Conservation (phyloP, 2,888 invertebrate species). For the Seladonia tumulorum region DNA sequence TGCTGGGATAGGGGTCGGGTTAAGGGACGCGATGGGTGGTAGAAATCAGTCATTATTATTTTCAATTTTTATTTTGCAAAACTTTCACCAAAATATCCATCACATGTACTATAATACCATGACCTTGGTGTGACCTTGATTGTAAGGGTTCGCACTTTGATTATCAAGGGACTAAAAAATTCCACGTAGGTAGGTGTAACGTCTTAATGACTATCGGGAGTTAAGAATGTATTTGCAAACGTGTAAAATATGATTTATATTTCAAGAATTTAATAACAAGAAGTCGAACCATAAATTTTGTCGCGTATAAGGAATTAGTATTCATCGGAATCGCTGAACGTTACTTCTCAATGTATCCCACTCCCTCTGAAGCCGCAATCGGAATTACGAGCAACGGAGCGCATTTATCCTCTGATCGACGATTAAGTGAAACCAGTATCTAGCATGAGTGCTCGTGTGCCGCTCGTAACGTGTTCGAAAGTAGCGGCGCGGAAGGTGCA, state of each 20-base stretch:
- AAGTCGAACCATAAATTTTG: neutral
- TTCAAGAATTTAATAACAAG: neutral
- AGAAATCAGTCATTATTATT: too few relatives aligned
- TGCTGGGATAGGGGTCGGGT: neutral
- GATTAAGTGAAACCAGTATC: constrained; percentile 42
- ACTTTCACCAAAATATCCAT: too few relatives aligned
- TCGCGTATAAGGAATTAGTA: constrained; percentile 8
- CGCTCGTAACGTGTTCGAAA: constrained; percentile 11
- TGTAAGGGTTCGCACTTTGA: too few relatives aligned
- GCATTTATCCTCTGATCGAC: constrained; percentile 47
- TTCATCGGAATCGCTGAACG: neutral
- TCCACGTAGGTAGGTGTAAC: too few relatives aligned
- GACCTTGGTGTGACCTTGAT: too few relatives aligned
- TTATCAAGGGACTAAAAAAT: too few relatives aligned
- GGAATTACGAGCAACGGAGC: constrained; percentile 27
- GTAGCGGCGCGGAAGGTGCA: neutral
- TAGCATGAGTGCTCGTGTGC: neutral
- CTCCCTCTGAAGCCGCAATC: neutral
- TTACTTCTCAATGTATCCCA: constrained; percentile 9
- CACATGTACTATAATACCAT: too few relatives aligned
- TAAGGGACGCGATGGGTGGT: too few relatives aligned
- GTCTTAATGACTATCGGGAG: too few relatives aligned
- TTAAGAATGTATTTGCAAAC: too few relatives aligned
- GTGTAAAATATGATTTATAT: too few relatives aligned
- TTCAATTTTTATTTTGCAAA: too few relatives aligned